Evolutionary conservation across 2,888 invertebrate species (phyloP).

Genomic region (Harpagoxenus sublaevis): DNA sequence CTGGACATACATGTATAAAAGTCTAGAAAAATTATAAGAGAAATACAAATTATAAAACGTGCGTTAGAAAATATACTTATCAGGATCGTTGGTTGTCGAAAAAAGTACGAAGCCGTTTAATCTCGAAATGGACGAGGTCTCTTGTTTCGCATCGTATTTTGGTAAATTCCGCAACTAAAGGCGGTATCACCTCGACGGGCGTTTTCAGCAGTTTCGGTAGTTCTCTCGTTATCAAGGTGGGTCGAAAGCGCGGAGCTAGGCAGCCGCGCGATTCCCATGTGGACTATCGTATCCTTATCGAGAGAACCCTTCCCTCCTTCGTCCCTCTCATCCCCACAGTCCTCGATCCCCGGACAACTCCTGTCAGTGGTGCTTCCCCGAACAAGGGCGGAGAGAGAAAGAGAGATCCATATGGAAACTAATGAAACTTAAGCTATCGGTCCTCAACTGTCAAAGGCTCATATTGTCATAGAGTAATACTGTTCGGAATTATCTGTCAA

Average conservation of each 20-base stretch:
- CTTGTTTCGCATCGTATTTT: constrained; percentile 26
- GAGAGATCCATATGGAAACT: constrained; percentile 23
- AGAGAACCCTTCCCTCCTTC: constrained; percentile 27
- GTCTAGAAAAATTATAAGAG: neutral
- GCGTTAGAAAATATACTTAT: neutral
- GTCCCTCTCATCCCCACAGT: neutral
- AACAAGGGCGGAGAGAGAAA: neutral
- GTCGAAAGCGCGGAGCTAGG: constrained; percentile 58
- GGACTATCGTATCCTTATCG: constrained; percentile 72
- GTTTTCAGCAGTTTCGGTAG: constrained; percentile 61
- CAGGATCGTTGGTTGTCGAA: neutral
- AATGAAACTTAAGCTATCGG: constrained; percentile 27
- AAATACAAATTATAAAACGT: neutral
- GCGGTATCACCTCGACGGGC: constrained; percentile 42
- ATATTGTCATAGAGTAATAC: neutral
- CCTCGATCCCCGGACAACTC: constrained; percentile 10
- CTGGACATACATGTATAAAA: neutral
- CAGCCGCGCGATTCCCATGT: constrained; percentile 68
- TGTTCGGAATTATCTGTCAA: constrained; percentile 23
- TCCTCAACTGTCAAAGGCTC: constrained; percentile 29
- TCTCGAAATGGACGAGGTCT: neutral
- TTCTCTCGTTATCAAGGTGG: constrained; percentile 69
- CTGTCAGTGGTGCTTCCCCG: constrained; percentile 7
- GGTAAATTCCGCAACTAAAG: constrained; percentile 23
- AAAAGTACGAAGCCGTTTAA: neutral